A percentile compares a stretch with the other conserved stretches of the same genome.
Evolutionary conservation across 2,113 vertebrate species (phyloP).

Genomic region (Girardinichthys multiradiatus): DNA sequence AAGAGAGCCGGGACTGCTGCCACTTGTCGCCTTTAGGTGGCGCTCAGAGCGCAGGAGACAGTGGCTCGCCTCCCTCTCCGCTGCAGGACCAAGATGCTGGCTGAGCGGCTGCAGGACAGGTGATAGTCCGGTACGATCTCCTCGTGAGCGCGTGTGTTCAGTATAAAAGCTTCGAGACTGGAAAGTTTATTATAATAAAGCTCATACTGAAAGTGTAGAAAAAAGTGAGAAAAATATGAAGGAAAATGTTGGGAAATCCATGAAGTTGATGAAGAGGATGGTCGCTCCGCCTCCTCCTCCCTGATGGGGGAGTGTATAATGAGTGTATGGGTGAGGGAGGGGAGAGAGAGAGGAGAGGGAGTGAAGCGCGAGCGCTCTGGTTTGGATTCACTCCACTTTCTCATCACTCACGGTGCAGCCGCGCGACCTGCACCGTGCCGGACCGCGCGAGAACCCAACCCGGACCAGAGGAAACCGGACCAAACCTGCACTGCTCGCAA

Average conservation of each 20-base stretch:
- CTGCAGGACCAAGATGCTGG: constrained; percentile 13
- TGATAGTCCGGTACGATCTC: not conserved
- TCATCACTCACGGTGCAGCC: constrained; percentile 61
- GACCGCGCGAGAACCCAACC: constrained; percentile 24
- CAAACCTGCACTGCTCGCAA: not conserved
- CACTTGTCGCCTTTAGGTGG: constrained; percentile 72
- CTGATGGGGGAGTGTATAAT: constrained; percentile 17
- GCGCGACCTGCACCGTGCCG: constrained; percentile 63
- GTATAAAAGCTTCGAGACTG: constrained; percentile 5
- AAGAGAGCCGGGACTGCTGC: constrained; percentile 19
- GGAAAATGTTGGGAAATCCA: constrained; percentile 47
- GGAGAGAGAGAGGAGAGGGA: constrained; percentile 36
- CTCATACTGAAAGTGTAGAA: no score
- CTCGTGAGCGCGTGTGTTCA: not conserved
- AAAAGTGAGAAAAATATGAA: not conserved
- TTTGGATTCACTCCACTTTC: constrained; percentile 73
- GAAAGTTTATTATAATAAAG: not conserved
- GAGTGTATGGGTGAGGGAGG: constrained; percentile 8
- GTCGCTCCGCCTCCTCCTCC: constrained; percentile 48
- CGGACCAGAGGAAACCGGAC: not conserved
- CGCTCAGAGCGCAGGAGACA: constrained; percentile 77
- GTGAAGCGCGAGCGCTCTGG: constrained; percentile 36
- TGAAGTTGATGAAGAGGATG: constrained; percentile 41
- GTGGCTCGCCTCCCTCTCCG: constrained; percentile 19
- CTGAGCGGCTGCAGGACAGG: constrained; percentile 6